Evolutionary conservation across 2,113 vertebrate species (phyloP).

Genomic region (Apteryx mantelli): DNA sequence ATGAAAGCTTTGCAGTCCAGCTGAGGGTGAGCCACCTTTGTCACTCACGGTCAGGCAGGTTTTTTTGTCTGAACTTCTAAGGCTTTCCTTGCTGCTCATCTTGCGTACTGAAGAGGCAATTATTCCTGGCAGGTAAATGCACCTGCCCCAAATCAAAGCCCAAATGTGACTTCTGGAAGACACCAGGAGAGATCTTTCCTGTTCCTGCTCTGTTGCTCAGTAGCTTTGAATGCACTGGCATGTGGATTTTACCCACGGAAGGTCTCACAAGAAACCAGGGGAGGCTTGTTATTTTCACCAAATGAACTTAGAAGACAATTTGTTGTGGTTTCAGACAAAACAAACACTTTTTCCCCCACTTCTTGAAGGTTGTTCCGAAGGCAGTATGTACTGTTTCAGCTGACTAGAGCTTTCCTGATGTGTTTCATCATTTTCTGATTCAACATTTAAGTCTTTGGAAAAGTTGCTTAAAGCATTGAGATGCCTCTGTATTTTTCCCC

Average conservation of each 20-base stretch:
- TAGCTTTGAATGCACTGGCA: background rate
- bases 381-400: background rate
- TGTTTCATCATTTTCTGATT: conserved; percentile 32
- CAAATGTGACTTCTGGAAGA: background rate
- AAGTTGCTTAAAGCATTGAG: background rate
- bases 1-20: conserved; percentile 26
- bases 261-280: background rate
- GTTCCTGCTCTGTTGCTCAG: background rate
- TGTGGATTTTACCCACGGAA: background rate
- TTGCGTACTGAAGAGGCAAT: background rate
- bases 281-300: conserved; percentile 6
- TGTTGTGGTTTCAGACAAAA: conserved; percentile 1
- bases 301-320: background rate
- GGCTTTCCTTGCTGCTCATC: background rate
- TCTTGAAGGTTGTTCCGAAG: conserved; percentile 8
- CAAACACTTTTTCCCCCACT: background rate
- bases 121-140: conserved; percentile 7
- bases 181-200: background rate
- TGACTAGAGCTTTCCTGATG: background rate
- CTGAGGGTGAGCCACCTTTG: background rate
- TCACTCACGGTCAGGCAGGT: background rate
- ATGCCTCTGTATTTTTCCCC: background rate
- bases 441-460: conserved; percentile 14
- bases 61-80: conserved; percentile 4
- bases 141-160: background rate